Percentiles rank a stretch among this genome's conserved stretches.
These are phyloP conservation scores for Rhombomys opimus DNA, from an alignment of 2,113 vertebrate species.

Conservation along the genomic window DNA sequence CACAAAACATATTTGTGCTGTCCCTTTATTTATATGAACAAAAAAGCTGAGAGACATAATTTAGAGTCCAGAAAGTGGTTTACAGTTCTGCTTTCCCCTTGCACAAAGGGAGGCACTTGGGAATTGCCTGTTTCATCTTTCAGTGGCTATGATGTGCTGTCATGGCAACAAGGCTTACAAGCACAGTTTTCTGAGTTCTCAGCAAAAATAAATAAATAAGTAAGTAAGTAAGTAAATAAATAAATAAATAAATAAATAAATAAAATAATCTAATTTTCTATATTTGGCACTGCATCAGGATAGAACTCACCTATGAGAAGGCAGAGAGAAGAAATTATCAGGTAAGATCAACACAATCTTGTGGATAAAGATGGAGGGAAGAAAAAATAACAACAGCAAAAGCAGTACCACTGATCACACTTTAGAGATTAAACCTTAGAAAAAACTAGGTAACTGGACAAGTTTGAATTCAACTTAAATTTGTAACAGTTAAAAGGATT, in stretches of 20 bases:
- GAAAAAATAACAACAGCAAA: not conserved
- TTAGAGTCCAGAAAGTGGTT: conserved; percentile 10
- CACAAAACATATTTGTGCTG: not conserved
- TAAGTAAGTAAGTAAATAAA: no score
- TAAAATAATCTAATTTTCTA: not conserved
- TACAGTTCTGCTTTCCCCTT: not conserved
- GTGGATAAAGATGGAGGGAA: not conserved
- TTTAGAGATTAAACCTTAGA: conserved; percentile 31
- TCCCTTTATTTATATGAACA: not conserved
- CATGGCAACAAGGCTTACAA: conserved; percentile 28
- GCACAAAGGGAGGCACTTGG: not conserved
- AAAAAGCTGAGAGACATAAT: not conserved
- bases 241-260: no score
- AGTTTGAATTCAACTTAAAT: conserved; percentile 45
- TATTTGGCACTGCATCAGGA: not conserved
- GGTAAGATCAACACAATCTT: not conserved
- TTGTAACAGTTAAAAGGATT: conserved; percentile 41
- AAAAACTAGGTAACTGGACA: conserved; percentile 47
- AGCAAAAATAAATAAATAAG: not conserved
- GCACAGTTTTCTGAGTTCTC: conserved; percentile 29
- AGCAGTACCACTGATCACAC: not conserved
- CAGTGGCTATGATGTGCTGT: not conserved
- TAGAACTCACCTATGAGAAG: not conserved
- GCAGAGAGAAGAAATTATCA: not conserved
- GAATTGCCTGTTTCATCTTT: not conserved